Evolutionary conservation across 2,888 invertebrate genomes (phyloP).

Genomic region (Leptura quadrifasciata): DNA sequence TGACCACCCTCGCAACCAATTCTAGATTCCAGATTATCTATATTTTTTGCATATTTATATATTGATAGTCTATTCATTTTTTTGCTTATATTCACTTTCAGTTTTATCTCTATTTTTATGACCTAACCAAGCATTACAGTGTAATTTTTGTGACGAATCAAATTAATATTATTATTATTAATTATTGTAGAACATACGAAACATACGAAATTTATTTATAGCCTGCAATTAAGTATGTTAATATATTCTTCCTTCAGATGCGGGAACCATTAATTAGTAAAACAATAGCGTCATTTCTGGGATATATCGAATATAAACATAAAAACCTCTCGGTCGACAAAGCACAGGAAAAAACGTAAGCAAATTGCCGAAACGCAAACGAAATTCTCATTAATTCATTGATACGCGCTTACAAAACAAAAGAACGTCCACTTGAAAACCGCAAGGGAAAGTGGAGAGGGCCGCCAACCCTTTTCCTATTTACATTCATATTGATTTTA

Average conservation of each 20-base stretch:
- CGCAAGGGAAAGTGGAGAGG: constrained; percentile 46
- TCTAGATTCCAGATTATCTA: too few relatives aligned
- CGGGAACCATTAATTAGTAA: neutral
- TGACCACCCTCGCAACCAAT: too few relatives aligned
- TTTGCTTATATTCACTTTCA: too few relatives aligned
- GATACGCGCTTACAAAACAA: constrained; percentile 52
- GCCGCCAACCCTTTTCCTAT: constrained; percentile 47
- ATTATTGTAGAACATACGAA: too few relatives aligned
- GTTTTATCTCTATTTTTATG: too few relatives aligned
- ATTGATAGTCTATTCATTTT: too few relatives aligned
- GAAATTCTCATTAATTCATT: constrained; percentile 52
- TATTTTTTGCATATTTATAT: too few relatives aligned
- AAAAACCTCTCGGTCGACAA: constrained; percentile 41
- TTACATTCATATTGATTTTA: constrained; percentile 56
- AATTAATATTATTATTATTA: too few relatives aligned
- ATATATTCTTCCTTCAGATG: neutral
- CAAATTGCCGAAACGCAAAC: constrained; percentile 52
- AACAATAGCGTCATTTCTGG: neutral
- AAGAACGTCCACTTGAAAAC: constrained; percentile 54
- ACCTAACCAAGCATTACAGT: too few relatives aligned
- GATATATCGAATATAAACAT: neutral
- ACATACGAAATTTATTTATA: too few relatives aligned
- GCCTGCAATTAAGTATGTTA: too few relatives aligned
- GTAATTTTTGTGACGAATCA: too few relatives aligned
- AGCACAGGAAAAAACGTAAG: constrained; percentile 45